A percentile compares a stretch with the other conserved stretches of the same genome.
phyloP scores from a whole-genome alignment of 1,140 invertebrate genomes.

The Hycleus cichorii region DNA sequence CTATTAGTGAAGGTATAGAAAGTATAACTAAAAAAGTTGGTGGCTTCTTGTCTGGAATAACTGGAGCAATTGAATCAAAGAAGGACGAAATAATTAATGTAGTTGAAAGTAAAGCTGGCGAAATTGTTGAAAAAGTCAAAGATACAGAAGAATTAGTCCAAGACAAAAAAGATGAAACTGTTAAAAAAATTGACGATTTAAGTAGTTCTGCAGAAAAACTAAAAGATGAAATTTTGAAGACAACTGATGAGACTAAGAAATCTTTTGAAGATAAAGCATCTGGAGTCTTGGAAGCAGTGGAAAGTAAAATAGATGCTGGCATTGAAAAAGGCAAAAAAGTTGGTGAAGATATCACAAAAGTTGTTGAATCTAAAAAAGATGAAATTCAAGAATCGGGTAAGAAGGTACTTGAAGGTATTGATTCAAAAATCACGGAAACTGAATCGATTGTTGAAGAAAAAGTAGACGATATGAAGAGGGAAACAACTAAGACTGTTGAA shows the following conservation, averaged over 20 bases:
- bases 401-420: too few species aligned
- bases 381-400: too few species aligned
- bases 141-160: neutral
- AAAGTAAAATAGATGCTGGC: too few species aligned
- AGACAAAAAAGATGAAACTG: neutral
- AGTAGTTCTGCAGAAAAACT: neutral
- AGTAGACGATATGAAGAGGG: too few species aligned
- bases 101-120: neutral
- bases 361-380: too few species aligned
- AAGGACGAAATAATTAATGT: neutral
- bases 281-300: too few species aligned
- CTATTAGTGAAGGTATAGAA: neutral
- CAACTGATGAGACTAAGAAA: neutral
- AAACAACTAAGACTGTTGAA: too few species aligned
- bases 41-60: neutral
- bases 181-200: neutral
- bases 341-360: too few species aligned
- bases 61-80: neutral
- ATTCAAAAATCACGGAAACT: too few species aligned
- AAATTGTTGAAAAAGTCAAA: conserved; percentile 7
- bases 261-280: neutral
- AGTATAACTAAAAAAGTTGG: conserved; percentile 2
- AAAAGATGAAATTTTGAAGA: neutral
- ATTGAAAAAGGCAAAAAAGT: too few species aligned
- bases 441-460: too few species aligned